Evolutionary conservation across 2,888 invertebrate species (phyloP).

Genomic region (Belgica antarctica): DNA sequence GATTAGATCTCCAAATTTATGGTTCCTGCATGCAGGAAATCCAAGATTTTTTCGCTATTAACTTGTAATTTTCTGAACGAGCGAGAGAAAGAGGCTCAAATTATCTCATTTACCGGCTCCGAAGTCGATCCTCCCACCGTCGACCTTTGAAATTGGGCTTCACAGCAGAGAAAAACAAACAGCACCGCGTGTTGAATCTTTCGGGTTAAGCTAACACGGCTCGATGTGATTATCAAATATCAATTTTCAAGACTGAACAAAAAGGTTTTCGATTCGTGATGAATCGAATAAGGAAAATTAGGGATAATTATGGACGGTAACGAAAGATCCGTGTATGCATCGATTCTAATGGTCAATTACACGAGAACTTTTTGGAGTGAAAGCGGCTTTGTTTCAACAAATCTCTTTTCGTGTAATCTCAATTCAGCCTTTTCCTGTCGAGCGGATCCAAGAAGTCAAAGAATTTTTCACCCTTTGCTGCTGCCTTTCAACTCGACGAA

Average conservation of each 20-base stretch:
- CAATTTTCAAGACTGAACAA: conserved; percentile 11
- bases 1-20: conserved; percentile 12
- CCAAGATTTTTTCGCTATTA: not conserved
- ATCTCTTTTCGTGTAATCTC: not conserved
- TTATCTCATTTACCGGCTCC: conserved; percentile 15
- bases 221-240: conserved; percentile 26
- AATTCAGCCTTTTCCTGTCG: not conserved
- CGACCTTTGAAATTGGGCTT: conserved; percentile 1
- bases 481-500: not conserved
- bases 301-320: conserved; percentile 29
- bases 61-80: too few relatives aligned
- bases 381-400: conserved; percentile 1
- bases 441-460: not conserved
- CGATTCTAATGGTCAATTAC: conserved; percentile 31
- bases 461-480: conserved; percentile 8
- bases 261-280: conserved; percentile 19
- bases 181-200: conserved; percentile 24
- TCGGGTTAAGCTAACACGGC: conserved; percentile 18
- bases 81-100: not conserved
- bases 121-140: conserved; percentile 30
- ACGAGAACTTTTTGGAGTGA: not conserved
- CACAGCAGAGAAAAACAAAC: conserved; percentile 31
- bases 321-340: too few relatives aligned
- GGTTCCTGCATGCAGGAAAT: conserved; percentile 4
- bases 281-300: conserved; percentile 4